Conservation (phyloP, 1,140 invertebrate genomes). For the Lepidostoma basale region DNA sequence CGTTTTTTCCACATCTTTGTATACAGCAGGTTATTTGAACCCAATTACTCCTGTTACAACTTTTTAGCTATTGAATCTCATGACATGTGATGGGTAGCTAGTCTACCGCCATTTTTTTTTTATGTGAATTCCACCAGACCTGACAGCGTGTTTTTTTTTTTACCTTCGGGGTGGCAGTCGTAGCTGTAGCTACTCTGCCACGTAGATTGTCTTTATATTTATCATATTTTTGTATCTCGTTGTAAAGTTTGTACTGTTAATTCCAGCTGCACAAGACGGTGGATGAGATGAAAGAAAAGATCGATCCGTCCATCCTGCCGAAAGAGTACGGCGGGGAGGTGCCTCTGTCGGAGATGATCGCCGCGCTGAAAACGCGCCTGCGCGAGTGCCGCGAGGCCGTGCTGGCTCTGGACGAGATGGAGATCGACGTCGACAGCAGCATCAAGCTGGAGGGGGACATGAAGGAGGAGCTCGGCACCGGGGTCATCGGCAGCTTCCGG, state of each 20-base stretch:
- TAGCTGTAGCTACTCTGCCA: too few relatives aligned
- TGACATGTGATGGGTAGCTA: too few relatives aligned
- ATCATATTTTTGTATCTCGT: too few relatives aligned
- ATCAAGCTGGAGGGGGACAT: constrained; percentile 67
- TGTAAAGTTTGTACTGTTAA: constrained; percentile 29
- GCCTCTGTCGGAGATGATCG: constrained; percentile 80
- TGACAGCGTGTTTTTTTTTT: too few relatives aligned
- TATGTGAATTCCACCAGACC: too few relatives aligned
- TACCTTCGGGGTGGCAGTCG: too few relatives aligned
- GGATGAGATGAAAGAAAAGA: constrained; percentile 70
- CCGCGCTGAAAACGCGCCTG: constrained; percentile 71
- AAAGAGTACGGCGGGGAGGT: constrained; percentile 85
- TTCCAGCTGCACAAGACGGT: constrained; percentile 73
- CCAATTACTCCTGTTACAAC: too few relatives aligned
- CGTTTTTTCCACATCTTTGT: too few relatives aligned
- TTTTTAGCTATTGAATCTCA: too few relatives aligned
- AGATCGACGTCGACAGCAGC: constrained; percentile 70
- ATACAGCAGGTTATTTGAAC: too few relatives aligned
- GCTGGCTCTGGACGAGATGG: constrained; percentile 80
- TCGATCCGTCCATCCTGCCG: constrained; percentile 77
- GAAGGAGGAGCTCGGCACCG: constrained; percentile 69
- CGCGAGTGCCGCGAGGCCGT: constrained; percentile 68
- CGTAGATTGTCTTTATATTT: too few relatives aligned
- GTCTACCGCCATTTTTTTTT: too few relatives aligned
- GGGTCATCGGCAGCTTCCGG: constrained; percentile 77